Conservation (phyloP, 2,113 vertebrate genomes). For the Gymnobelideus leadbeateri region DNA sequence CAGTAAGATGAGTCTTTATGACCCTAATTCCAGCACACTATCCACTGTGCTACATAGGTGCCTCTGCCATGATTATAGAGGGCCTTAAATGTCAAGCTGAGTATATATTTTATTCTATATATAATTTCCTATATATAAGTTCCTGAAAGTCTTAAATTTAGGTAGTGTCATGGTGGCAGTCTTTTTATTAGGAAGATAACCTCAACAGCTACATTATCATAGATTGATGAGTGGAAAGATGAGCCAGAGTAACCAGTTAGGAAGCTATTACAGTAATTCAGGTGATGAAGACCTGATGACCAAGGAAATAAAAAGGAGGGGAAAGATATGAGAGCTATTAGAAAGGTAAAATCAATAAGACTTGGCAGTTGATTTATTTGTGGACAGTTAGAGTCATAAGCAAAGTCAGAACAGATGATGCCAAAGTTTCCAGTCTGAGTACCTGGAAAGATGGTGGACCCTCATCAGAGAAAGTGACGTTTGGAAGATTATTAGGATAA, state of each 20-base stretch:
- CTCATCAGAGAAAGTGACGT: background rate
- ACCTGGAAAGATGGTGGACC: background rate
- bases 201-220: background rate
- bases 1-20: no score
- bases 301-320: background rate
- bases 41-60: background rate
- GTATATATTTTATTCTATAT: background rate
- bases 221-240: background rate
- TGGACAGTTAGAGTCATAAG: background rate
- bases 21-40: background rate
- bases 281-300: background rate
- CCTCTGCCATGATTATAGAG: background rate
- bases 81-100: background rate
- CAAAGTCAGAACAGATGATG: background rate
- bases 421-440: background rate
- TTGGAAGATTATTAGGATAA: background rate
- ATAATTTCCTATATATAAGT: background rate
- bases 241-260: background rate
- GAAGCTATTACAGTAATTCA: background rate
- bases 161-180: background rate
- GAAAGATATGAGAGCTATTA: background rate
- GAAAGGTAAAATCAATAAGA: background rate
- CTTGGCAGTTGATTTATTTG: background rate
- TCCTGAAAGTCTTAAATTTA: background rate
- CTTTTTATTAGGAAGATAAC: background rate